phyloP scores from a whole-genome alignment of 2,113 vertebrate species.

The Illadopsis cleaveri region DNA sequence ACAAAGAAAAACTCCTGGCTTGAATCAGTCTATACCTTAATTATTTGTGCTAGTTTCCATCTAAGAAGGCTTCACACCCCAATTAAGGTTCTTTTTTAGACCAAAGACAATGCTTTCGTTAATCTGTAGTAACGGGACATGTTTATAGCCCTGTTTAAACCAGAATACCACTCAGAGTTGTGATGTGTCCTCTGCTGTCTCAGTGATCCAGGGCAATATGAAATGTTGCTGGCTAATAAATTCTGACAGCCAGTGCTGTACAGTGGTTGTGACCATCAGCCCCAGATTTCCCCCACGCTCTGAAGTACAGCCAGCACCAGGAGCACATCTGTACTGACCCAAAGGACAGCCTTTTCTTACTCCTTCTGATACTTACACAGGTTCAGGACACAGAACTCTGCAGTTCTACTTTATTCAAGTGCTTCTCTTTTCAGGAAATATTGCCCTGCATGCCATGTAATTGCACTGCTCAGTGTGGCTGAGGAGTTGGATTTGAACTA shows the following conservation, averaged over 20 bases:
- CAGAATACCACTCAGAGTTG: background rate
- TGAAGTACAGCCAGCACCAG: background rate
- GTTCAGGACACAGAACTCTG: background rate
- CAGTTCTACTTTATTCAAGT: background rate
- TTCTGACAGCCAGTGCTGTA: background rate
- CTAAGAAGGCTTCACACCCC: background rate
- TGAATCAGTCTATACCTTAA: background rate
- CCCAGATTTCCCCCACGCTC: background rate
- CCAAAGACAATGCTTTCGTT: background rate
- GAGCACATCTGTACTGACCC: background rate
- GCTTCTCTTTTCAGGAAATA: background rate
- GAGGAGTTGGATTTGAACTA: background rate
- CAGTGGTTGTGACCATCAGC: background rate
- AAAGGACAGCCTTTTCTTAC: background rate
- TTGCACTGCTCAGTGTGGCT: background rate
- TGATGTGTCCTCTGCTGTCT: background rate
- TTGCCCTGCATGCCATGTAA: background rate
- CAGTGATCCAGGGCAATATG: background rate
- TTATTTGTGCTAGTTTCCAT: background rate
- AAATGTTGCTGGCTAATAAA: background rate
- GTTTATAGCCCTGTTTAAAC: background rate
- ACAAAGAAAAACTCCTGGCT: background rate
- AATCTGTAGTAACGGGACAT: background rate
- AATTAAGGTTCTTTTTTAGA: background rate
- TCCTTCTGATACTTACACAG: background rate